phyloP scores from a whole-genome alignment of 2,888 invertebrate genomes.

The Rotaria macrura region DNA sequence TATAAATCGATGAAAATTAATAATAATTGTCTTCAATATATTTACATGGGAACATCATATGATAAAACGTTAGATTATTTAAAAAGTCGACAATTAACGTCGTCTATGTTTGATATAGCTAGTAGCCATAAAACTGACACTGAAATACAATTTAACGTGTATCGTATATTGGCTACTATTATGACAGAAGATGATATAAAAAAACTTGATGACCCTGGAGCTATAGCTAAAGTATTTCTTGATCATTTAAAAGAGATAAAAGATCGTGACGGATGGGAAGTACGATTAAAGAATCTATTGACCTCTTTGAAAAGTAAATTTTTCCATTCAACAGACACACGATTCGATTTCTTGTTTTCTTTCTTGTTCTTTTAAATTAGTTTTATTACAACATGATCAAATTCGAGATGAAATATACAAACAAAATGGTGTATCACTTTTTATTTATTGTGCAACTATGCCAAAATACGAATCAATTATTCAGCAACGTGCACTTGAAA shows the following conservation, averaged over 20 bases:
- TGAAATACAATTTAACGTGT: not conserved
- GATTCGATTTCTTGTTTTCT: too few species aligned
- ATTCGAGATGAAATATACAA: not conserved
- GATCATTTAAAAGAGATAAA: not conserved
- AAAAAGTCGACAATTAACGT: not conserved
- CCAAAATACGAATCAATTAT: not conserved
- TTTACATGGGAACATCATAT: not conserved
- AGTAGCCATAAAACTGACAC: not conserved
- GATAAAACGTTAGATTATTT: not conserved
- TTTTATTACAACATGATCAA: not conserved
- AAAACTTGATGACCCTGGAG: not conserved
- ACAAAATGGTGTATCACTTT: not conserved
- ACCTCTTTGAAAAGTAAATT: not conserved
- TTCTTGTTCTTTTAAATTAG: not conserved
- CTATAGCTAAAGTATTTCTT: not conserved
- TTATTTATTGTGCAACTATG: not conserved
- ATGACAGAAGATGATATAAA: constrained; percentile 9
- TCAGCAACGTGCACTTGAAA: not conserved
- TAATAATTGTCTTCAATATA: not conserved
- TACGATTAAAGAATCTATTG: not conserved
- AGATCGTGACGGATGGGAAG: not conserved
- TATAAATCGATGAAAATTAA: not conserved
- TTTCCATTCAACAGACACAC: too few species aligned
- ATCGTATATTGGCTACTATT: not conserved
- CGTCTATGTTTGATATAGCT: not conserved